Conservation (phyloP, 2,888 invertebrate species). For the Incurvaria masculella region DNA sequence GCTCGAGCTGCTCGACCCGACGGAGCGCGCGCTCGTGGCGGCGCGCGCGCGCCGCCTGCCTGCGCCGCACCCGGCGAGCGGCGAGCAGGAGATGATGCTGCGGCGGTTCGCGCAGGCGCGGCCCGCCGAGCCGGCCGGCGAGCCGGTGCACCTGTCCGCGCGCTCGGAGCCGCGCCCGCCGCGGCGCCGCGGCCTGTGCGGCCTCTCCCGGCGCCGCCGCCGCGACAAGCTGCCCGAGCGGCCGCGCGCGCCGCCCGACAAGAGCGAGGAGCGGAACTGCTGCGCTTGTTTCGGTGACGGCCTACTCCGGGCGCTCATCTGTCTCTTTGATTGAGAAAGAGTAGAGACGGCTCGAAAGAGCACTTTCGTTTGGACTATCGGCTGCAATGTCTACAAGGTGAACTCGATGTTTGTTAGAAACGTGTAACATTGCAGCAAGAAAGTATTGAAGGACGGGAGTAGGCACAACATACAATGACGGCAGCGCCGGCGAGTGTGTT, state of each 20-base stretch:
- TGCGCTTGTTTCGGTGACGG: constrained; percentile 48
- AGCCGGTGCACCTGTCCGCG: constrained; percentile 42
- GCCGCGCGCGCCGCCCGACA: constrained; percentile 37
- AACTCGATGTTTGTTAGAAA: too few species aligned
- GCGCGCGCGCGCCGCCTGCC: constrained; percentile 41
- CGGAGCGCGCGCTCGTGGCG: constrained; percentile 42
- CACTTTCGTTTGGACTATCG: too few species aligned
- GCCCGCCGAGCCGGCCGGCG: constrained; percentile 36
- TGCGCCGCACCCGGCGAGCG: constrained; percentile 44
- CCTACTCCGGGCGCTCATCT: constrained; percentile 48
- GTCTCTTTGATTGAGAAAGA: constrained; percentile 55
- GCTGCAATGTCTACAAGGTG: too few species aligned
- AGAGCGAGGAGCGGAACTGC: constrained; percentile 36
- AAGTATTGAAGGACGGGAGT: too few species aligned
- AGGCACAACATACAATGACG: too few species aligned
- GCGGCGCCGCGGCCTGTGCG: constrained; percentile 35
- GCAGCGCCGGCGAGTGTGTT: too few species aligned
- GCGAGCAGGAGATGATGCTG: constrained; percentile 42
- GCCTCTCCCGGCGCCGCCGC: constrained; percentile 26
- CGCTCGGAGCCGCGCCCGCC: constrained; percentile 36
- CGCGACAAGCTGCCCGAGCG: constrained; percentile 37
- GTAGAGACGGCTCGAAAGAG: too few species aligned
- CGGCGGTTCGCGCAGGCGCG: constrained; percentile 45
- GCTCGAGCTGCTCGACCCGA: constrained; percentile 42
- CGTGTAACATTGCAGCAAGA: too few species aligned